Percentiles rank a stretch among this genome's conserved stretches.
phyloP scores from a whole-genome alignment of 2,797 vertebrate species.

The Xenopus petersii region DNA sequence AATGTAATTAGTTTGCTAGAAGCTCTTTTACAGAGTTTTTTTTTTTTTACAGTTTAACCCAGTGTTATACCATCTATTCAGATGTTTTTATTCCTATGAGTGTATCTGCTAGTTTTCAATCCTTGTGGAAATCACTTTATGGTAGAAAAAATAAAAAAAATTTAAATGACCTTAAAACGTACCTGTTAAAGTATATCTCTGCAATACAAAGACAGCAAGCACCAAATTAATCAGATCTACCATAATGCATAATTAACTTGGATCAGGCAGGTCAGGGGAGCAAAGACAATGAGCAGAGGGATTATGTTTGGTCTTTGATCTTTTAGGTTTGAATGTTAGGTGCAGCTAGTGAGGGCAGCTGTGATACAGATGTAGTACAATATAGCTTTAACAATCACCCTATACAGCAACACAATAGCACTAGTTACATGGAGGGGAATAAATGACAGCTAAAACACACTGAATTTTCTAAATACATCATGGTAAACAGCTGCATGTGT shows the following conservation, averaged over 20 bases:
- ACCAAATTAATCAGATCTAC: background rate
- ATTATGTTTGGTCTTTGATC: background rate
- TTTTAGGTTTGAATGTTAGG: background rate
- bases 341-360: background rate
- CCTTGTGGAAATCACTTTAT: too few relatives aligned
- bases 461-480: background rate
- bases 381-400: background rate
- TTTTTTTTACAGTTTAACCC: too few relatives aligned
- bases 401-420: background rate
- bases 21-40: too few relatives aligned
- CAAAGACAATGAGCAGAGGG: background rate
- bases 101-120: too few relatives aligned
- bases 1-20: too few relatives aligned
- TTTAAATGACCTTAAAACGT: too few relatives aligned
- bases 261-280: background rate
- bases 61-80: too few relatives aligned
- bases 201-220: too few relatives aligned
- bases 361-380: background rate
- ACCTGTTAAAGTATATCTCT: too few relatives aligned
- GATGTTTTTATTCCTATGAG: too few relatives aligned
- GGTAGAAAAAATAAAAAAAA: too few relatives aligned
- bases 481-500: background rate
- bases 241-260: background rate
- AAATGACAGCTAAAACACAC: background rate
- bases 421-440: background rate